A percentile compares a stretch with the other conserved stretches of the same genome.
Evolutionary conservation across 2,113 vertebrate species (phyloP).

Genomic region (Pterophyllum scalare): DNA sequence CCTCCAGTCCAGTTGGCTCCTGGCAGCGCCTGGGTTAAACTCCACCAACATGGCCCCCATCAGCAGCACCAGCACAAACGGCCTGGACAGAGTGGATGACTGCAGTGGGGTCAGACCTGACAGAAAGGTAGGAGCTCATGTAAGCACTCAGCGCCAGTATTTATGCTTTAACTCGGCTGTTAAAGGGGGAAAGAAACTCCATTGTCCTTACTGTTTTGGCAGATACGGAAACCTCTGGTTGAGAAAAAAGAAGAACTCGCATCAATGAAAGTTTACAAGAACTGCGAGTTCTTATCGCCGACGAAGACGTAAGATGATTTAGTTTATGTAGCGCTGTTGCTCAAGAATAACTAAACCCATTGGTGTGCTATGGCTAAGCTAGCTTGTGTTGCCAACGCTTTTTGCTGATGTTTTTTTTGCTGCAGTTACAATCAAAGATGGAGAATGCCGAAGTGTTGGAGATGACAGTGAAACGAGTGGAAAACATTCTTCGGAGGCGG

Average conservation of each 20-base stretch:
- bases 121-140: constrained; percentile 81
- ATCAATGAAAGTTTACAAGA: constrained; percentile 94
- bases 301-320: constrained; percentile 83
- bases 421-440: constrained; percentile 88
- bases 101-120: constrained; percentile 71
- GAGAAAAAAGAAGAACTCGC: constrained; percentile 91
- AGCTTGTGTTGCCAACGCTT: background rate
- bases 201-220: background rate
- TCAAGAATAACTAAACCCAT: background rate
- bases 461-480: constrained; percentile 90
- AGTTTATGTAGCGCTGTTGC: background rate
- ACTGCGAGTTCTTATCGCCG: constrained; percentile 85
- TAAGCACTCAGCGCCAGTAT: too few species aligned
- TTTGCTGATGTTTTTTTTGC: constrained; percentile 2
- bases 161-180: background rate
- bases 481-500: constrained; percentile 82
- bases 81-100: constrained; percentile 66
- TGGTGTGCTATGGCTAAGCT: background rate
- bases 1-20: background rate
- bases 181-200: background rate
- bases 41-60: constrained; percentile 83
- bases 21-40: constrained; percentile 16
- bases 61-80: constrained; percentile 68
- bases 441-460: constrained; percentile 95
- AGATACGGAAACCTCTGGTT: constrained; percentile 91